These are phyloP conservation scores for Eumacrocentrus americanus DNA, from an alignment of 2,888 invertebrate species.

Conservation along the genomic window DNA sequence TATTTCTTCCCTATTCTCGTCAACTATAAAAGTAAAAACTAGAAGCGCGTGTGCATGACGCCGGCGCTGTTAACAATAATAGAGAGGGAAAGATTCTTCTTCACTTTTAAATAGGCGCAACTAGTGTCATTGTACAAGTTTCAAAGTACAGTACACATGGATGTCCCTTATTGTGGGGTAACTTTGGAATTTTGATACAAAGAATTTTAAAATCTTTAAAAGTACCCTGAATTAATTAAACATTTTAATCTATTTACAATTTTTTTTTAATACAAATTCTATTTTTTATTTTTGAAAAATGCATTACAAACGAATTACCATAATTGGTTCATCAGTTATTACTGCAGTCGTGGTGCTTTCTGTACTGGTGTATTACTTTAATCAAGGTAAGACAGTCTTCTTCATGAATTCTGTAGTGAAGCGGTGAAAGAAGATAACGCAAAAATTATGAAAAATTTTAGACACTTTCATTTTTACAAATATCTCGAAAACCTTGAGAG, in stretches of 20 bases:
- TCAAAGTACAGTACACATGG: slow-evolving; percentile 2
- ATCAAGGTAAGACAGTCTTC: slow-evolving; percentile 54
- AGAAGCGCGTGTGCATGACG: slow-evolving; percentile 41
- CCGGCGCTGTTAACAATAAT: not conserved
- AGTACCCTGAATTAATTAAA: too few species aligned
- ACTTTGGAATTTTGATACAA: not conserved
- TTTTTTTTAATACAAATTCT: too few species aligned
- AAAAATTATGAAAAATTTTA: too few species aligned
- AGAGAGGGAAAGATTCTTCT: not conserved
- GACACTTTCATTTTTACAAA: too few species aligned
- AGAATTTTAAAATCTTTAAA: not conserved
- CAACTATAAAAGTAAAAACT: too few species aligned
- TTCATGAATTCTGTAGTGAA: too few species aligned
- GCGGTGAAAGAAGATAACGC: too few species aligned
- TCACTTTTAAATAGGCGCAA: slow-evolving; percentile 23
- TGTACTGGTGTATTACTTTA: slow-evolving; percentile 55
- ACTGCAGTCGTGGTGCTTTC: slow-evolving; percentile 45
- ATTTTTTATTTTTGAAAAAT: slow-evolving; percentile 44
- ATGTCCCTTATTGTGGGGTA: slow-evolving; percentile 22
- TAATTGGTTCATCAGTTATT: slow-evolving; percentile 49
- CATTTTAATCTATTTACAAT: too few species aligned
- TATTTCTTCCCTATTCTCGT: too few species aligned
- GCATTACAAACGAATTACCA: slow-evolving; percentile 50
- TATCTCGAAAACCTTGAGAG: too few species aligned
- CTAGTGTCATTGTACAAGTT: slow-evolving; percentile 29